phyloP scores from a whole-genome alignment of 1,140 invertebrate genomes.

The Melitaea cinxia region DNA sequence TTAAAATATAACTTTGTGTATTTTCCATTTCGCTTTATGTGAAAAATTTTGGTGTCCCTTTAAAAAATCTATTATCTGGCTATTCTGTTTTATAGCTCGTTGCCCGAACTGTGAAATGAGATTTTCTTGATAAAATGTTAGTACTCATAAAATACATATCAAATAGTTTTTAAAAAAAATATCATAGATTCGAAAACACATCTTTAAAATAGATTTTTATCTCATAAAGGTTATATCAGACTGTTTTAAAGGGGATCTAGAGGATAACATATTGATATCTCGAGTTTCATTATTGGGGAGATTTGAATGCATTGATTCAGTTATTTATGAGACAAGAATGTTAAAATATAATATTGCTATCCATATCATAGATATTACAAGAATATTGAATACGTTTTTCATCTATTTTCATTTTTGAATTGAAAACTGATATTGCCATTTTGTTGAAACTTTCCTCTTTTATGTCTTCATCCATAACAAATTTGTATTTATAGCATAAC shows the following conservation, averaged over 20 bases:
- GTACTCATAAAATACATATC: constrained; percentile 14
- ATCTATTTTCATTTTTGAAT: too few relatives aligned
- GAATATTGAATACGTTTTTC: too few relatives aligned
- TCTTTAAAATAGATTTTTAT: constrained; percentile 1
- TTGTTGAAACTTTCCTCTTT: too few relatives aligned
- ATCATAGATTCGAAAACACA: neutral
- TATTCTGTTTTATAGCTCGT: constrained; percentile 12
- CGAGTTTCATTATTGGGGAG: neutral
- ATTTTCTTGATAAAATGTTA: constrained; percentile 27
- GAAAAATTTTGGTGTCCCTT: constrained; percentile 22
- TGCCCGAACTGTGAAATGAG: constrained; percentile 20
- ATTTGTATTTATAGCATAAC: too few relatives aligned
- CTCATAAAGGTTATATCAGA: neutral
- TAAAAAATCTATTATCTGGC: constrained; percentile 21
- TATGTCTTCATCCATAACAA: too few relatives aligned
- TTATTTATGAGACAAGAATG: neutral
- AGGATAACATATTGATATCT: neutral
- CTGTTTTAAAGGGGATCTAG: neutral
- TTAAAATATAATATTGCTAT: too few relatives aligned
- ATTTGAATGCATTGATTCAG: neutral
- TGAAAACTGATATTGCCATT: too few relatives aligned
- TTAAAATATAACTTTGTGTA: constrained; percentile 1
- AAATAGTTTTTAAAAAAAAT: neutral
- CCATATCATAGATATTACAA: too few relatives aligned
- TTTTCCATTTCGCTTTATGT: constrained; percentile 19